Evolutionary conservation across 2,113 vertebrate species (phyloP).

Genomic region (Merops nubicus): DNA sequence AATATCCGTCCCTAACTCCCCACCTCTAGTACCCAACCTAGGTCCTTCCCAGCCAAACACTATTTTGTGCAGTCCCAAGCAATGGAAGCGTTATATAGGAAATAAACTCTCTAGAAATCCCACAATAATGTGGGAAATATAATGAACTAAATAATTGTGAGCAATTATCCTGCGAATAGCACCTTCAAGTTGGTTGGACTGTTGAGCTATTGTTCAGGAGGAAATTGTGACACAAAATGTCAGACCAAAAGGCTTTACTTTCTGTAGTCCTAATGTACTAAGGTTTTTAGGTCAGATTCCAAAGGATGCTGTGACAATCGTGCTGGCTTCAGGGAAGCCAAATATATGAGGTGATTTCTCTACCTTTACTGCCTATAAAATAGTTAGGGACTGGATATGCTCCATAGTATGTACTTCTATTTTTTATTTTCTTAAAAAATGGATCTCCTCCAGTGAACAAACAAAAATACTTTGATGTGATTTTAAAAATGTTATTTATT

Average conservation of each 20-base stretch:
- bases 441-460: slow-evolving; percentile 18
- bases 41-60: background rate
- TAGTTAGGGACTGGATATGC: background rate
- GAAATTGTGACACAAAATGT: background rate
- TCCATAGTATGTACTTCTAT: background rate
- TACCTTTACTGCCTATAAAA: background rate
- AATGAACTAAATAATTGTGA: background rate
- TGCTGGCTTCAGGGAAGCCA: background rate
- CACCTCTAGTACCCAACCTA: background rate
- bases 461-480: slow-evolving; percentile 50
- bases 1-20: background rate
- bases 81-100: background rate
- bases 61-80: background rate
- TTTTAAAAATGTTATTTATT: slow-evolving; percentile 70
- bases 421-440: background rate
- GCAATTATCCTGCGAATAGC: background rate
- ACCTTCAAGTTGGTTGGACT: background rate
- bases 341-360: background rate
- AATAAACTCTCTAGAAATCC: background rate
- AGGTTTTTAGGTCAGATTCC: background rate
- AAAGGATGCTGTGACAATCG: background rate
- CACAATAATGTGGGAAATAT: background rate
- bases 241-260: background rate
- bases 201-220: background rate
- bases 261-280: accelerated